Percentiles rank a stretch among this genome's conserved stretches.
phyloP scores from a whole-genome alignment of 2,797 vertebrate genomes.

The Chromis chromis region DNA sequence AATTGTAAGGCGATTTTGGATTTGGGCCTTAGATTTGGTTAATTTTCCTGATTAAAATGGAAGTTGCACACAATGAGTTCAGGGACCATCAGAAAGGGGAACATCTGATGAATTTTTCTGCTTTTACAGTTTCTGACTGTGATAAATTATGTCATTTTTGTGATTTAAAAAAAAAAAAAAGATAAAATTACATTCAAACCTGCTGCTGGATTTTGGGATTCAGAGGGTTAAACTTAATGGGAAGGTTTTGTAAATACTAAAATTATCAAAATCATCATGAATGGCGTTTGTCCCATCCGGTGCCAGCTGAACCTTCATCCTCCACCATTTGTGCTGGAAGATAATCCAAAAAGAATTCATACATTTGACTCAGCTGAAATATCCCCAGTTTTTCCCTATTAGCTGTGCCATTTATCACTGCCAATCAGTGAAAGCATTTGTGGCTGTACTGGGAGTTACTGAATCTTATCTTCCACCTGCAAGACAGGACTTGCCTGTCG shows the following conservation, averaged over 20 bases:
- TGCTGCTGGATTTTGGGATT: background rate
- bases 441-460: constrained; percentile 26
- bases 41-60: no score
- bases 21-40: no score
- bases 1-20: no score
- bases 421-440: constrained; percentile 42
- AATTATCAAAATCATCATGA: background rate
- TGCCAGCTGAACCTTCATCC: background rate
- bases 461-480: constrained; percentile 58
- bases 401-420: constrained; percentile 60
- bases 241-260: background rate
- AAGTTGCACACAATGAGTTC: no score
- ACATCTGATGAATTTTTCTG: no score
- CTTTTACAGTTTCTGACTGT: no score
- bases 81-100: no score
- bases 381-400: constrained; percentile 50
- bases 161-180: no score
- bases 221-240: background rate
- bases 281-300: background rate
- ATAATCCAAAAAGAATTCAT: constrained; percentile 7
- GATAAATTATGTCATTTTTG: no score
- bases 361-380: constrained; percentile 19
- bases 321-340: background rate
- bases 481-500: constrained; percentile 10
- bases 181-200: background rate